These are phyloP conservation scores for Mycogona germanica DNA, from an alignment of 2,888 invertebrate genomes.

Conservation along the genomic window DNA sequence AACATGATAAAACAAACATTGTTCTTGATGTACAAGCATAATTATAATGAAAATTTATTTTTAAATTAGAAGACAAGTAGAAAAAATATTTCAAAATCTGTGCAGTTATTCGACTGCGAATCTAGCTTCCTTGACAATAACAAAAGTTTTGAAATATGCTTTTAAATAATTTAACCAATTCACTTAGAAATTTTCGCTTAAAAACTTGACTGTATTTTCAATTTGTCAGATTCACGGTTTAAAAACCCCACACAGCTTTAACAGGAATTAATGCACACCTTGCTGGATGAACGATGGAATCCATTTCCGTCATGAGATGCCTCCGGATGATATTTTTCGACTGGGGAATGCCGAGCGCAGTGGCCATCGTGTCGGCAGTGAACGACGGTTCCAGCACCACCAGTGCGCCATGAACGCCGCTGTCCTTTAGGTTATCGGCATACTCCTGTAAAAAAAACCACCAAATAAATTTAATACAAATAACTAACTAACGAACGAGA, in stretches of 20 bases:
- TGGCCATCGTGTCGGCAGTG: constrained; percentile 89
- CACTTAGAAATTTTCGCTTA: neutral
- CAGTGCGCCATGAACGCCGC: constrained; percentile 88
- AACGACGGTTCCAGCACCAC: constrained; percentile 89
- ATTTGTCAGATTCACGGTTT: neutral
- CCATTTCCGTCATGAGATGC: constrained; percentile 81
- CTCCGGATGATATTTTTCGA: constrained; percentile 86
- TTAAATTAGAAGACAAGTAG: too few species aligned
- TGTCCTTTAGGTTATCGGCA: constrained; percentile 85
- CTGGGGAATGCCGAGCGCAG: constrained; percentile 72
- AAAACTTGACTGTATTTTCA: neutral
- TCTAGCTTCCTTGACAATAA: too few species aligned
- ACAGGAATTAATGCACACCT: constrained; percentile 44
- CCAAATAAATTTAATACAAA: neutral
- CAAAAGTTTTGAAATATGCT: neutral
- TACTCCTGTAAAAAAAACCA: constrained; percentile 47
- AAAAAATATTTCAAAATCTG: too few species aligned
- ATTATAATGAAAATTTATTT: too few species aligned
- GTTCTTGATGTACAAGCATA: too few species aligned
- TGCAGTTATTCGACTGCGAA: too few species aligned
- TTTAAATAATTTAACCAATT: neutral
- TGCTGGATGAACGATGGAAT: constrained; percentile 79
- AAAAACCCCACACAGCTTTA: neutral
- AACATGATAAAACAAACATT: too few species aligned
- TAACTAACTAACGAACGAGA: neutral